Conservation (phyloP, 2,797 vertebrate species). For the Zonotrichia albicollis region DNA sequence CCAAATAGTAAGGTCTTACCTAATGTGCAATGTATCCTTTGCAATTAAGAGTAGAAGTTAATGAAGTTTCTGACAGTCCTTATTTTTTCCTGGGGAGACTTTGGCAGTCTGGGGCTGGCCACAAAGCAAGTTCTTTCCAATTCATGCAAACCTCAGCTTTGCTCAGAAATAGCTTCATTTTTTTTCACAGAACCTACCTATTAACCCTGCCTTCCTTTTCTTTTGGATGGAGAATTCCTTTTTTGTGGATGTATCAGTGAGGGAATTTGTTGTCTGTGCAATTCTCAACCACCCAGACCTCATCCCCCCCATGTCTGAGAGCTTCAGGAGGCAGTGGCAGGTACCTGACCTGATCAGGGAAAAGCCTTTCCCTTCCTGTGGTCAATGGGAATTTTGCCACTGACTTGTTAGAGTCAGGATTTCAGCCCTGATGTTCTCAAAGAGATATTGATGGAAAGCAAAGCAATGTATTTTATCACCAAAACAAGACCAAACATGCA, state of each 20-base stretch:
- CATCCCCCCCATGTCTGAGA: rapidly evolving
- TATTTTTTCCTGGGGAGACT: neutral
- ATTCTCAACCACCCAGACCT: neutral
- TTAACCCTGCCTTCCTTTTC: neutral
- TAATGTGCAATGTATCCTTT: neutral
- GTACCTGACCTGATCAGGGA: neutral
- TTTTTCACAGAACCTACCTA: neutral
- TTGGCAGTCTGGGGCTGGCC: neutral
- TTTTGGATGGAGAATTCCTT: neutral
- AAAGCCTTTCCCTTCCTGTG: neutral
- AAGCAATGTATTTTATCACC: neutral
- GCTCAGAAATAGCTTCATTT: neutral
- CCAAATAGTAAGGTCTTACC: constrained; percentile 1
- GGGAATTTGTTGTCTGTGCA: neutral
- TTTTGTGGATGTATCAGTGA: neutral
- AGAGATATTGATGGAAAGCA: neutral
- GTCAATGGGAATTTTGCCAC: neutral
- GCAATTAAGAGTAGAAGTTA: constrained; percentile 41
- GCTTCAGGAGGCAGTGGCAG: neutral
- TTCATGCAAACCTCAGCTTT: neutral
- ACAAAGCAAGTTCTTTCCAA: neutral
- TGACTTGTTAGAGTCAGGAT: neutral
- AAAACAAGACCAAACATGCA: neutral
- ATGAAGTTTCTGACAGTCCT: constrained; percentile 41
- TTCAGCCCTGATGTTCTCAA: neutral